phyloP scores from a whole-genome alignment of 2,888 invertebrate genomes.

The Epiblema foenella region DNA sequence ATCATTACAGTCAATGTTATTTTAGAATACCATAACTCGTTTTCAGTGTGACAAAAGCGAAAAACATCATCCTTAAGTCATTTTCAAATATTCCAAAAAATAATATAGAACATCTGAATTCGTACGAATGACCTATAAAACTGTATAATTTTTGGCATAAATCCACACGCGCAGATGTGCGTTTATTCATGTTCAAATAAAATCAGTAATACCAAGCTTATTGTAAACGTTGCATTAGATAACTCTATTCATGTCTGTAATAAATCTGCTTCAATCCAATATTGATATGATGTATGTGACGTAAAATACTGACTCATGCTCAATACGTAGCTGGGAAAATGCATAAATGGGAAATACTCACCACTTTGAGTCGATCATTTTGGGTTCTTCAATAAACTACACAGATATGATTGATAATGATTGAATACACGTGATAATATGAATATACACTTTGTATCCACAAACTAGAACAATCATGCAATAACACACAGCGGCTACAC shows the following conservation, averaged over 20 bases:
- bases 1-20: neutral
- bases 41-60: neutral
- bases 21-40: neutral
- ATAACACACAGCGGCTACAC: slow-evolving; percentile 55
- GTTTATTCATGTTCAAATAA: slow-evolving; percentile 35
- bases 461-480: slow-evolving; percentile 64
- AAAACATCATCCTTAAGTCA: neutral
- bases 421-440: slow-evolving; percentile 17
- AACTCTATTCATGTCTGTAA: slow-evolving; percentile 37
- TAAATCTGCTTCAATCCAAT: slow-evolving; percentile 42
- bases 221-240: slow-evolving; percentile 37
- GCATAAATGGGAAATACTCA: slow-evolving; percentile 36
- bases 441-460: slow-evolving; percentile 40
- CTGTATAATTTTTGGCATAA: slow-evolving; percentile 26
- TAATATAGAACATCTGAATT: neutral
- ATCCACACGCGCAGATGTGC: slow-evolving; percentile 19
- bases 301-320: slow-evolving; percentile 44
- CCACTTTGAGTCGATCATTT: slow-evolving; percentile 24
- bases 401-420: slow-evolving; percentile 21
- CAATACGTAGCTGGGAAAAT: slow-evolving; percentile 20
- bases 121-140: slow-evolving; percentile 9
- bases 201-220: slow-evolving; percentile 34
- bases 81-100: neutral
- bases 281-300: slow-evolving; percentile 39
- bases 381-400: slow-evolving; percentile 24